Evolutionary conservation across 2,113 vertebrate genomes (phyloP).

Genomic region (Callocephalon fimbriatum): DNA sequence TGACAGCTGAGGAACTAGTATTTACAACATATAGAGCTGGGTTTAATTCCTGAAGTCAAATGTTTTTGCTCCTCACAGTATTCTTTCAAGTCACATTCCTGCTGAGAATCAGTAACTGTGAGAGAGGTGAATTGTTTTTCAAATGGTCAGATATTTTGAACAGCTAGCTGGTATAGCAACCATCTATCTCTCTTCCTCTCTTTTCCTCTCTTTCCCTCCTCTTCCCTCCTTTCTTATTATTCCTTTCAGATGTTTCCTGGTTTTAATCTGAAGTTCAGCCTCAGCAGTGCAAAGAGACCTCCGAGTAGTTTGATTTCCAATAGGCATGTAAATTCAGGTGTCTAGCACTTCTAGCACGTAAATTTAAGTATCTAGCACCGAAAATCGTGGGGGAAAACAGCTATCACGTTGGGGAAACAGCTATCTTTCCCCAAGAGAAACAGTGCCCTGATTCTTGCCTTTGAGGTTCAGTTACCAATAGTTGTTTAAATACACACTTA

Average conservation of each 20-base stretch:
- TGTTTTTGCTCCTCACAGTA: background rate
- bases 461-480: background rate
- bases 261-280: background rate
- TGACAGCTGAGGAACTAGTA: background rate
- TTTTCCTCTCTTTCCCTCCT: no score
- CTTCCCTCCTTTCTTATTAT: background rate
- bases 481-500: background rate
- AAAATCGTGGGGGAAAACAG: background rate
- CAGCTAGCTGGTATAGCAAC: background rate
- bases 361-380: background rate
- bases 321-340: background rate
- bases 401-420: background rate
- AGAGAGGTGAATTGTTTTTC: background rate
- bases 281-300: background rate
- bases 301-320: background rate
- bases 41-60: background rate
- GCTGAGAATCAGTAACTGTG: background rate
- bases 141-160: background rate
- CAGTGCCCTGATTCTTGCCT: background rate
- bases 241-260: background rate
- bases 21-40: background rate
- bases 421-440: background rate
- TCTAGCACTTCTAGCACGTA: background rate
- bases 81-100: background rate
- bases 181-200: rapidly evolving